These are phyloP conservation scores for Meles meles DNA, from an alignment of 2,113 vertebrate species.

Conservation along the genomic window DNA sequence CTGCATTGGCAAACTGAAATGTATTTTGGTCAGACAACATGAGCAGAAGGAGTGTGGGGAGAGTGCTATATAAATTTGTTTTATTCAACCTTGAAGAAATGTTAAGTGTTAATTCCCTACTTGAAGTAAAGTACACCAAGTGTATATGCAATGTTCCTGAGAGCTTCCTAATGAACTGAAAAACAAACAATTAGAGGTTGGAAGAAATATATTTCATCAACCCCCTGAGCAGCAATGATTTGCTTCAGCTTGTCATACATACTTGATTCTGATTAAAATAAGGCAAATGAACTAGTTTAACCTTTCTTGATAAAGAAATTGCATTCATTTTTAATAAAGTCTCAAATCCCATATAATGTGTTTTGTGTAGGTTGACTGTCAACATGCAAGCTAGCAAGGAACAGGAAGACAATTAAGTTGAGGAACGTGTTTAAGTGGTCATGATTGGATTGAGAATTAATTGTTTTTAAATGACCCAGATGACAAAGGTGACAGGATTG, in stretches of 20 bases:
- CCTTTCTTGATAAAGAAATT: conserved; percentile 72
- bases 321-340: conserved; percentile 50
- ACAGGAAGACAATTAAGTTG: fast-evolving
- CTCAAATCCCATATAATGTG: not conserved
- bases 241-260: conserved; percentile 77
- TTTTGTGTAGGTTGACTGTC: not conserved
- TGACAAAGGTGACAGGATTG: not conserved
- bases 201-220: conserved; percentile 80
- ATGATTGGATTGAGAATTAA: not conserved
- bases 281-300: conserved; percentile 76
- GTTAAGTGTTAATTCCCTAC: conserved; percentile 41
- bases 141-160: conserved; percentile 63
- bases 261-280: conserved; percentile 84
- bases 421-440: not conserved
- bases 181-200: conserved; percentile 71
- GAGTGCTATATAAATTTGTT: not conserved
- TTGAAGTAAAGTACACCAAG: conserved; percentile 51
- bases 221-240: conserved; percentile 82
- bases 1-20: not conserved
- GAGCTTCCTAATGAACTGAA: conserved; percentile 76
- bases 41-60: not conserved
- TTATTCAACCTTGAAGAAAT: conserved; percentile 48
- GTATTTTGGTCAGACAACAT: not conserved
- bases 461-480: not conserved
- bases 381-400: not conserved